A percentile compares a stretch with the other conserved stretches of the same genome.
Conservation (phyloP, 2,888 invertebrate genomes). For the Parasteatoda lunata region DNA sequence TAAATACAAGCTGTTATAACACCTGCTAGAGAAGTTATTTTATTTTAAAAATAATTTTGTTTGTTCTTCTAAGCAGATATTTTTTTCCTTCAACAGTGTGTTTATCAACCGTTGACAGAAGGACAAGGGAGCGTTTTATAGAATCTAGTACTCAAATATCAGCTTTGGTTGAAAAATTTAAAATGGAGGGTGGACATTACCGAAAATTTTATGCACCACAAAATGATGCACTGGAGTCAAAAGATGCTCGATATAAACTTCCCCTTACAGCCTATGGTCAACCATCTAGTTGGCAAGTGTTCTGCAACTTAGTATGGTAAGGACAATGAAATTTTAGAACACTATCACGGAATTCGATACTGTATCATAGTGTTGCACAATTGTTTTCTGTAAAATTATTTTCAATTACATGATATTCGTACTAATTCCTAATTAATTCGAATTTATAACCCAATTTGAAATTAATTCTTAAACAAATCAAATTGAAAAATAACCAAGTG, state of each 20-base stretch:
- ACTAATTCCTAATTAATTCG: too few species aligned
- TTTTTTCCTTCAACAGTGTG: slow-evolving; percentile 78
- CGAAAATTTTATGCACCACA: slow-evolving; percentile 78
- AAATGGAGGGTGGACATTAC: slow-evolving; percentile 86
- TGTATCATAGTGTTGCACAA: too few species aligned
- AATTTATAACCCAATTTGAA: too few species aligned
- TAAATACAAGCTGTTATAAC: too few species aligned
- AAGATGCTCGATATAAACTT: slow-evolving; percentile 78
- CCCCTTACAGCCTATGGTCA: slow-evolving; percentile 84
- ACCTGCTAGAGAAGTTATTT: not conserved
- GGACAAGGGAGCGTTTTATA: slow-evolving; percentile 91
- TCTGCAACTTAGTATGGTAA: slow-evolving; percentile 79
- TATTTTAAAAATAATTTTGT: not conserved
- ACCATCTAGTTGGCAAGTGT: slow-evolving; percentile 81
- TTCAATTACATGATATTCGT: too few species aligned
- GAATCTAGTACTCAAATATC: slow-evolving; percentile 96
- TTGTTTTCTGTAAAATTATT: too few species aligned
- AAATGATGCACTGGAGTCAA: slow-evolving; percentile 65
- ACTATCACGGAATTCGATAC: too few species aligned
- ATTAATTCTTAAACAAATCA: too few species aligned
- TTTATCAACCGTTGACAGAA: slow-evolving; percentile 84
- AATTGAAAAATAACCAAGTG: too few species aligned
- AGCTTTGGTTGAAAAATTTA: slow-evolving; percentile 91
- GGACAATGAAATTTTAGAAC: not conserved
- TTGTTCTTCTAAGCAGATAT: not conserved